Conservation (phyloP, 2,888 invertebrate genomes). For the Meiosimyza decipiens region DNA sequence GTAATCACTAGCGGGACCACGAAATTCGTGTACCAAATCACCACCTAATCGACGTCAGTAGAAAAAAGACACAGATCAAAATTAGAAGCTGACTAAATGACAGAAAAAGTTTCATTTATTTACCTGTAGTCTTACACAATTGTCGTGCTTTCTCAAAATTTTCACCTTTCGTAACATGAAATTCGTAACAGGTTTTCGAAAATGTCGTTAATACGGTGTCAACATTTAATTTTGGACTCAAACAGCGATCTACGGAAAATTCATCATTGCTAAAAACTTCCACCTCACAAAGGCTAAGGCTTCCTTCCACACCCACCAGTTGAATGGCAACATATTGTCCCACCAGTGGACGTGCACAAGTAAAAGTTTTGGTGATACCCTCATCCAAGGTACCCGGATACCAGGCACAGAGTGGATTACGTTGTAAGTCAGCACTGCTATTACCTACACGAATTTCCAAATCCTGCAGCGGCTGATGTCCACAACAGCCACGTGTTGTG, state of each 20-base stretch:
- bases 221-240: constrained; percentile 78
- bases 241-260: constrained; percentile 87
- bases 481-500: constrained; percentile 76
- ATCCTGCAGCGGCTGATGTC: constrained; percentile 89
- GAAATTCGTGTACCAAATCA: constrained; percentile 65
- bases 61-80: neutral
- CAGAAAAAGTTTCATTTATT: constrained; percentile 53
- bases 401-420: constrained; percentile 93
- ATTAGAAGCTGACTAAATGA: neutral
- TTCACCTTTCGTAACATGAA: constrained; percentile 83
- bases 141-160: constrained; percentile 84
- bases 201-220: constrained; percentile 86
- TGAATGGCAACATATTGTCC: constrained; percentile 92
- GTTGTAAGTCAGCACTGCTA: constrained; percentile 85
- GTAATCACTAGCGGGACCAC: constrained; percentile 64
- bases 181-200: constrained; percentile 89
- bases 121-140: constrained; percentile 80
- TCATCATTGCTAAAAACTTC: constrained; percentile 93
- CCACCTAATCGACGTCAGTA: constrained; percentile 55
- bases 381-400: constrained; percentile 93
- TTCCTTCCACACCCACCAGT: constrained; percentile 90
- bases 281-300: constrained; percentile 89
- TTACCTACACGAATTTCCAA: constrained; percentile 92
- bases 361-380: constrained; percentile 90
- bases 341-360: constrained; percentile 84